Percentiles rank a stretch among this genome's conserved stretches.
These are phyloP conservation scores for Laothoe populi DNA, from an alignment of 2,888 invertebrate species.

Conservation along the genomic window DNA sequence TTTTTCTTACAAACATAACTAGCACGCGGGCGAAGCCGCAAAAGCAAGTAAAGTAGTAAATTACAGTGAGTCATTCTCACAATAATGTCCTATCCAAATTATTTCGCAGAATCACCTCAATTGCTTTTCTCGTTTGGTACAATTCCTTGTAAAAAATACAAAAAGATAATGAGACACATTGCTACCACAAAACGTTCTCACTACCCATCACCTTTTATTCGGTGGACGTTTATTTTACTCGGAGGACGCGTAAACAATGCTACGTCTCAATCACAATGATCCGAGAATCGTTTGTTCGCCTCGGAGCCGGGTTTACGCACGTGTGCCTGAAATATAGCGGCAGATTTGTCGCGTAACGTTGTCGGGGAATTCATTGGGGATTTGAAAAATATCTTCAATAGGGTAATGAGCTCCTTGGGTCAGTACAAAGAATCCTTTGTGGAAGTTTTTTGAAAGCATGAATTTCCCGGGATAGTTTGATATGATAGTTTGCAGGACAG, in stretches of 20 bases:
- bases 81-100: no score
- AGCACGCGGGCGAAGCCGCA: no score
- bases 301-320: conserved; percentile 30
- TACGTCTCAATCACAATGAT: conserved; percentile 47
- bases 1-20: no score
- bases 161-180: conserved; percentile 13
- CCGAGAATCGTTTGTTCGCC: conserved; percentile 45
- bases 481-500: no score
- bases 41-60: no score
- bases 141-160: neutral
- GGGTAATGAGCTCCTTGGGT: neutral
- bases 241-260: conserved; percentile 32
- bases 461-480: no score
- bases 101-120: no score
- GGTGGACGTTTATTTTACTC: conserved; percentile 30
- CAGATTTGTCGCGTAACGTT: conserved; percentile 32
- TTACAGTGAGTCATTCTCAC: no score
- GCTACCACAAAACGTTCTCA: conserved; percentile 7
- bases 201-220: conserved; percentile 26
- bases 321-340: conserved; percentile 38
- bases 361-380: neutral
- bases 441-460: no score
- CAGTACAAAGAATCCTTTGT: no score
- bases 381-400: neutral
- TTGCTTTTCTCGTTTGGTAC: neutral